Conservation (phyloP, 2,888 invertebrate species). For the Eumacrocentrus americanus region DNA sequence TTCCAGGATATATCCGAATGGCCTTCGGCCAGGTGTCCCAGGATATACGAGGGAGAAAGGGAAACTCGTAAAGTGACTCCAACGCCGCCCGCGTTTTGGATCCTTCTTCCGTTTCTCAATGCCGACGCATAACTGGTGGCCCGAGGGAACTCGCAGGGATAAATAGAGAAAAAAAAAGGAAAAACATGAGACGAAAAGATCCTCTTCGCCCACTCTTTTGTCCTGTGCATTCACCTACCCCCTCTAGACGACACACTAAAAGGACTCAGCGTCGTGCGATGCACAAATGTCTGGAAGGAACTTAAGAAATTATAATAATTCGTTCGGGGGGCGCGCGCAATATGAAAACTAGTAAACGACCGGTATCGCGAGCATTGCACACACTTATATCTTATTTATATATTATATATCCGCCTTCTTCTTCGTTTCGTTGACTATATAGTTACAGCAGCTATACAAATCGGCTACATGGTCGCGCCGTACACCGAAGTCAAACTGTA, state of each 20-base stretch:
- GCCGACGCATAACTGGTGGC: slow-evolving; percentile 24
- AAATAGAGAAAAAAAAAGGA: not conserved
- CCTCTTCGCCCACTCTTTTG: slow-evolving; percentile 9
- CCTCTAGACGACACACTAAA: slow-evolving; percentile 2
- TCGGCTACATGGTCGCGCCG: not conserved
- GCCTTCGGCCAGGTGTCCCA: slow-evolving; percentile 53
- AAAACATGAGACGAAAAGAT: slow-evolving; percentile 11
- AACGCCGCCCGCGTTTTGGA: slow-evolving; percentile 39
- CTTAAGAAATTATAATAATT: slow-evolving; percentile 13
- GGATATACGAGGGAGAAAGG: slow-evolving; percentile 37
- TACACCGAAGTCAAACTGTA: slow-evolving; percentile 1
- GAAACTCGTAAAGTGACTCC: slow-evolving; percentile 49
- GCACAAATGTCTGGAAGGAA: not conserved
- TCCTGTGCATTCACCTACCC: not conserved
- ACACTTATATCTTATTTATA: not conserved
- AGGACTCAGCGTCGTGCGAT: no score
- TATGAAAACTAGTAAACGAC: not conserved
- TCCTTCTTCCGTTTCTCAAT: slow-evolving; percentile 35
- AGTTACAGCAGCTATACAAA: not conserved
- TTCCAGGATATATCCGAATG: slow-evolving; percentile 43
- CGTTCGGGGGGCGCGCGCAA: not conserved
- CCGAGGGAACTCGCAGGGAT: slow-evolving; percentile 3
- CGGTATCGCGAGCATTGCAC: not conserved
- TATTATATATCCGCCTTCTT: not conserved
- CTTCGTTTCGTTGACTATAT: not conserved